Conservation (phyloP, 2,888 invertebrate species). For the Germaria angustata region DNA sequence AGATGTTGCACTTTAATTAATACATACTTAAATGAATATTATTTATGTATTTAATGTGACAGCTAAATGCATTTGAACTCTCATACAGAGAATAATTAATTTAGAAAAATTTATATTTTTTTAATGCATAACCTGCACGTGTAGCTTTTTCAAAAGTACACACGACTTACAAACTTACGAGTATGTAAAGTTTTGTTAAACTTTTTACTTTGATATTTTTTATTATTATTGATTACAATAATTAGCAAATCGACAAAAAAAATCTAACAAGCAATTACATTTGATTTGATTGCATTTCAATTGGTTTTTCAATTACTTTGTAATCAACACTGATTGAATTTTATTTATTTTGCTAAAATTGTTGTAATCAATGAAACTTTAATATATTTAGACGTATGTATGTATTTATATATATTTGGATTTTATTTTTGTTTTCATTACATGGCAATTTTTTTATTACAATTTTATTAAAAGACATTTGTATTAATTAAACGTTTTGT, state of each 20-base stretch:
- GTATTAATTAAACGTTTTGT: not conserved
- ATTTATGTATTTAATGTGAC: not conserved
- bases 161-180: slow-evolving; percentile 2
- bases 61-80: not conserved
- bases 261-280: slow-evolving; percentile 16
- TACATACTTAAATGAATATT: slow-evolving; percentile 3
- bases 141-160: not conserved
- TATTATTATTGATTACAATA: slow-evolving; percentile 45
- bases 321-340: slow-evolving; percentile 9
- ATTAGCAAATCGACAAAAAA: slow-evolving; percentile 35
- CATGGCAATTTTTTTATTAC: not conserved
- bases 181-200: slow-evolving; percentile 34
- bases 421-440: not conserved
- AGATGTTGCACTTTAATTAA: slow-evolving; percentile 18
- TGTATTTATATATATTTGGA: no score
- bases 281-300: slow-evolving; percentile 57
- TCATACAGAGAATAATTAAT: not conserved
- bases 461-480: not conserved
- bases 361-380: not conserved
- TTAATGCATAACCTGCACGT: not conserved
- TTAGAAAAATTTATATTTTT: not conserved
- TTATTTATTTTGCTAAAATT: not conserved
- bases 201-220: slow-evolving; percentile 6
- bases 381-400: no score
- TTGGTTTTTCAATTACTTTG: slow-evolving; percentile 34